phyloP scores from a whole-genome alignment of 2,888 invertebrate species.

The Gibbula magus region DNA sequence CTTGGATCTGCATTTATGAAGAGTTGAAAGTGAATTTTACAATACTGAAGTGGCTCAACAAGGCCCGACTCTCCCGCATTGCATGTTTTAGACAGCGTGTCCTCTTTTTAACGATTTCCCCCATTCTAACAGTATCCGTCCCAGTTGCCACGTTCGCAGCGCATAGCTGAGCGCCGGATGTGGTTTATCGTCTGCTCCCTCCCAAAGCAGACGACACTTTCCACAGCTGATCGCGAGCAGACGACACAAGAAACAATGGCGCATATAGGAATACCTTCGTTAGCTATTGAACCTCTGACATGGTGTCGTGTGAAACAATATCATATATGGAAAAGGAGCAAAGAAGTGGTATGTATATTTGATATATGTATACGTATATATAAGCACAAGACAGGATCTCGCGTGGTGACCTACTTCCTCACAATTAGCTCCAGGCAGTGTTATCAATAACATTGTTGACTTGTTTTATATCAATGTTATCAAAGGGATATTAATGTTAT shows the following conservation, averaged over 20 bases:
- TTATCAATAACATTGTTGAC: not conserved
- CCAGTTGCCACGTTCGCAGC: not conserved
- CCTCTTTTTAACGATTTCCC: not conserved
- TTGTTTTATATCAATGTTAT: not conserved
- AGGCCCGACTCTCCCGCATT: not conserved
- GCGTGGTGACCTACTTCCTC: not conserved
- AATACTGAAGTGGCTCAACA: no score
- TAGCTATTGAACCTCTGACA: slow-evolving; percentile 20
- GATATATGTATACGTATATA: not conserved
- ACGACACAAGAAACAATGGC: slow-evolving; percentile 20
- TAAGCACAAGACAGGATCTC: not conserved
- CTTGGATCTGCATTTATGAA: not conserved
- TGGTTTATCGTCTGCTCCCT: not conserved
- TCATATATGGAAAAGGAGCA: not conserved
- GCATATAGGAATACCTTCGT: slow-evolving; percentile 18
- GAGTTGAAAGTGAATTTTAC: no score
- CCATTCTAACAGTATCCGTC: not conserved
- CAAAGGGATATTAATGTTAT: no score
- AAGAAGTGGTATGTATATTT: not conserved
- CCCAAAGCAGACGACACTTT: not conserved
- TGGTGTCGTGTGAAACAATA: not conserved
- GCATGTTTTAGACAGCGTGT: not conserved
- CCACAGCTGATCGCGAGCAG: not conserved
- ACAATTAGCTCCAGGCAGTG: not conserved
- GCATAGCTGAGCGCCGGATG: not conserved